Conservation (phyloP, 2,888 invertebrate species). For the Luperina nickerlii region DNA sequence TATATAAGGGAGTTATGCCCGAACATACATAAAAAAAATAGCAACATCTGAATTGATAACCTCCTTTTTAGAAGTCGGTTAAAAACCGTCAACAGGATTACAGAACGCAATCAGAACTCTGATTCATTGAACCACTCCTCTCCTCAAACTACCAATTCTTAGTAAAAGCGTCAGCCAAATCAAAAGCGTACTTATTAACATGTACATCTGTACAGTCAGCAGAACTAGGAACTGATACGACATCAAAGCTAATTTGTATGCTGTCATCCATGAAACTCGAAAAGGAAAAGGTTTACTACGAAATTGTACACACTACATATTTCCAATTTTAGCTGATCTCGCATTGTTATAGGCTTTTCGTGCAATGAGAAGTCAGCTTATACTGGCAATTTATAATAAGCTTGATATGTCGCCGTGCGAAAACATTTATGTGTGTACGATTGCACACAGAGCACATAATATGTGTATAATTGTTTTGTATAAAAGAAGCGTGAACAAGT, state of each 20-base stretch:
- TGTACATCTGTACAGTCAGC: conserved; percentile 26
- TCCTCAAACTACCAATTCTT: neutral
- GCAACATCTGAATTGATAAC: no score
- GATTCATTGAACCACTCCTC: neutral
- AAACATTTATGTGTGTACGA: conserved; percentile 25
- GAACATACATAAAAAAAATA: no score
- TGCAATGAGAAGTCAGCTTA: neutral
- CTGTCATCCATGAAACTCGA: conserved; percentile 75
- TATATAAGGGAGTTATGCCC: no score
- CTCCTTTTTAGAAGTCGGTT: no score
- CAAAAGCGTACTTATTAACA: neutral
- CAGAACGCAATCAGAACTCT: neutral
- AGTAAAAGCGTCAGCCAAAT: conserved; percentile 2
- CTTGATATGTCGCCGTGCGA: neutral
- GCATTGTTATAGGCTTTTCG: neutral
- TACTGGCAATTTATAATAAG: neutral
- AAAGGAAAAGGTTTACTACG: conserved; percentile 56
- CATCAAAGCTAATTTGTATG: conserved; percentile 73
- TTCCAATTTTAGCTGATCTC: neutral
- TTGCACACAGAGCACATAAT: conserved; percentile 25
- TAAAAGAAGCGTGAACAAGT: conserved; percentile 52
- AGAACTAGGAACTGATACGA: conserved; percentile 40
- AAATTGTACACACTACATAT: neutral
- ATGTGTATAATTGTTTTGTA: conserved; percentile 46
- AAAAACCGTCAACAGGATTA: neutral